phyloP scores from a whole-genome alignment of 2,797 vertebrate species.

The Sebastes taczanowskii region DNA sequence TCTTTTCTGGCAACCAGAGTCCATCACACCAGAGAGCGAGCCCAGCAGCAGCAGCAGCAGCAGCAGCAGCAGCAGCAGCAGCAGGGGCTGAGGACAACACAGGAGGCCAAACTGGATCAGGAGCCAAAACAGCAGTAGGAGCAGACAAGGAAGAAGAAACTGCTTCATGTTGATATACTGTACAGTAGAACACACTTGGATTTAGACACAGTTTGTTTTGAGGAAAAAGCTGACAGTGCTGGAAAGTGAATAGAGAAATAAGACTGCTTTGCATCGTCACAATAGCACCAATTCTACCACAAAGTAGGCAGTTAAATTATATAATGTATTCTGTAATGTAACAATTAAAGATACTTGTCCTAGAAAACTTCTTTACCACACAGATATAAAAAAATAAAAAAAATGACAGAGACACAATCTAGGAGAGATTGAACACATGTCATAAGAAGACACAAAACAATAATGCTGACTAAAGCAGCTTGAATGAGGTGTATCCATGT shows the following conservation, averaged over 20 bases:
- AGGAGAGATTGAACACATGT: too few relatives aligned
- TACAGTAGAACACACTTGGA: too few relatives aligned
- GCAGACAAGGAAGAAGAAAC: background rate
- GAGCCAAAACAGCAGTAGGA: slow-evolving; percentile 48
- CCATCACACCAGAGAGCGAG: slow-evolving; percentile 46
- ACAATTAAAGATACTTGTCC: too few relatives aligned
- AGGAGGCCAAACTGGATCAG: slow-evolving; percentile 40
- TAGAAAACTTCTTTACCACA: too few relatives aligned
- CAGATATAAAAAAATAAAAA: background rate
- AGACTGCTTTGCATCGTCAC: background rate
- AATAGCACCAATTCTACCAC: too few relatives aligned
- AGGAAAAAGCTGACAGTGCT: background rate
- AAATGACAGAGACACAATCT: too few relatives aligned
- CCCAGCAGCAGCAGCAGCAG: slow-evolving; percentile 6
- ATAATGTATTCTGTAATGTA: accelerated
- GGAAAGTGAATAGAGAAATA: background rate
- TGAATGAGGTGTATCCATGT: background rate
- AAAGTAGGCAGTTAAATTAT: too few relatives aligned
- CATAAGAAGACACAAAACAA: too few relatives aligned
- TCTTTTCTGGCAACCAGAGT: slow-evolving; percentile 54
- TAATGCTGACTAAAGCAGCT: background rate
- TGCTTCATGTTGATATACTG: background rate
- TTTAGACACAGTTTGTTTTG: background rate
- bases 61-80: slow-evolving; percentile 2
- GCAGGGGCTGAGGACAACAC: slow-evolving; percentile 34